These are phyloP conservation scores for Linyphia triangularis DNA, from an alignment of 2,888 invertebrate genomes.

Conservation along the genomic window DNA sequence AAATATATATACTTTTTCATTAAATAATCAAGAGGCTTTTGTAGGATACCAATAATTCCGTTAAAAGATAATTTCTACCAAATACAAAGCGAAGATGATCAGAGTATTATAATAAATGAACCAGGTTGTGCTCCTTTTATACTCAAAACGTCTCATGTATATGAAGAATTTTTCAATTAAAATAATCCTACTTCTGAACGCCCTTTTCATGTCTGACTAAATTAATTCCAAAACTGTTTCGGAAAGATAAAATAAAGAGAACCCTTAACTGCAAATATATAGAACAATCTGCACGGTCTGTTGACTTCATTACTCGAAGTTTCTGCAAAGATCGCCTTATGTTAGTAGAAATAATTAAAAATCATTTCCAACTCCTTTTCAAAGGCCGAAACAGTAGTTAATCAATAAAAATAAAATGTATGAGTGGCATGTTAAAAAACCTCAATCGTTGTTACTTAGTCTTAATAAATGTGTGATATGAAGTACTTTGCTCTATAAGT, in stretches of 20 bases:
- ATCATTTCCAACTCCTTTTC: background rate
- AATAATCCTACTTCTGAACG: background rate
- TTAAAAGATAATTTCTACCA: too few relatives aligned
- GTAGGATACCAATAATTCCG: background rate
- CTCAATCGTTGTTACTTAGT: too few relatives aligned
- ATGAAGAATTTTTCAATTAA: slow-evolving; percentile 23
- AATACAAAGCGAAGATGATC: background rate
- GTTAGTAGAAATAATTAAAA: background rate
- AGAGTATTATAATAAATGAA: background rate
- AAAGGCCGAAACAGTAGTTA: too few relatives aligned
- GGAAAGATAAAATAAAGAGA: background rate
- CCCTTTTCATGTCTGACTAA: slow-evolving; percentile 30
- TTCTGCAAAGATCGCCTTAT: background rate
- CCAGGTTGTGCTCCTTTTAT: background rate
- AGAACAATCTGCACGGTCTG: background rate
- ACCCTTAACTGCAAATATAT: background rate
- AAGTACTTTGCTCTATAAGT: too few relatives aligned
- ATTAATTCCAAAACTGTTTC: background rate
- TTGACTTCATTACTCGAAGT: too few relatives aligned
- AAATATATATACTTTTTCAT: too few relatives aligned
- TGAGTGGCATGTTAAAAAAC: too few relatives aligned
- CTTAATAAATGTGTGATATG: too few relatives aligned
- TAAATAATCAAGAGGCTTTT: background rate
- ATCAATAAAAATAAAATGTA: too few relatives aligned
- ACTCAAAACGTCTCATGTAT: background rate